These are phyloP conservation scores for Oryctes rhinoceros DNA, from an alignment of 1,140 invertebrate species.

Conservation along the genomic window DNA sequence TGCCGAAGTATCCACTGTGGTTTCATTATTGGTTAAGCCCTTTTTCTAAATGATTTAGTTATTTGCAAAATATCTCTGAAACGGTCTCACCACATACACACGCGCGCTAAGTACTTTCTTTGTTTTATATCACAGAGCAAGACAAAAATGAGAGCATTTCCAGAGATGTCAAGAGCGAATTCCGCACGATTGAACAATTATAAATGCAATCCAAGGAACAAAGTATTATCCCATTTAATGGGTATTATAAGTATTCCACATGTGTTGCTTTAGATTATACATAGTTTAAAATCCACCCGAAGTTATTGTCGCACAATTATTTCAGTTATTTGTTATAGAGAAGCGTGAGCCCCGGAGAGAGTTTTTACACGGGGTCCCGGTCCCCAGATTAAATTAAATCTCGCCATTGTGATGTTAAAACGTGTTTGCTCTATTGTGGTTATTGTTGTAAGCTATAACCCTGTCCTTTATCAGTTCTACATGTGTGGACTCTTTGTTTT, in stretches of 20 bases:
- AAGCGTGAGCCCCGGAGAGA: conserved; percentile 45
- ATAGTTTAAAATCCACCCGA: conserved; percentile 43
- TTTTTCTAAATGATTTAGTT: too few relatives aligned
- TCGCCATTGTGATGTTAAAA: conserved; percentile 54
- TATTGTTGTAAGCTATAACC: conserved; percentile 53
- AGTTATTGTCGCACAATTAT: conserved; percentile 48
- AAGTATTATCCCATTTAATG: conserved; percentile 31
- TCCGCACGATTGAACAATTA: not conserved
- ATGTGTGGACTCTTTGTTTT: conserved; percentile 46
- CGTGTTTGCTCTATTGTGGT: conserved; percentile 55
- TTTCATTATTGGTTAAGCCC: too few relatives aligned
- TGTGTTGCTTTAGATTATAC: conserved; percentile 22
- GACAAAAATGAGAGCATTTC: not conserved
- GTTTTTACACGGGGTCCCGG: conserved; percentile 49
- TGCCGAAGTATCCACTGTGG: too few relatives aligned
- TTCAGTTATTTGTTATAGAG: conserved; percentile 44
- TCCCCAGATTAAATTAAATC: conserved; percentile 56
- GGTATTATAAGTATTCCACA: conserved; percentile 21
- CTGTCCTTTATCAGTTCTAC: conserved; percentile 47
- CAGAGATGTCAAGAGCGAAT: not conserved
- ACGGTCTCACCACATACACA: too few relatives aligned
- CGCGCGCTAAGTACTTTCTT: too few relatives aligned
- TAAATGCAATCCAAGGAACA: conserved; percentile 10
- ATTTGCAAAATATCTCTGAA: too few relatives aligned
- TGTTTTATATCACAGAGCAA: too few relatives aligned